A percentile compares a stretch with the other conserved stretches of the same genome.
Conservation (phyloP, 2,888 invertebrate genomes). For the Plutella xylostella region DNA sequence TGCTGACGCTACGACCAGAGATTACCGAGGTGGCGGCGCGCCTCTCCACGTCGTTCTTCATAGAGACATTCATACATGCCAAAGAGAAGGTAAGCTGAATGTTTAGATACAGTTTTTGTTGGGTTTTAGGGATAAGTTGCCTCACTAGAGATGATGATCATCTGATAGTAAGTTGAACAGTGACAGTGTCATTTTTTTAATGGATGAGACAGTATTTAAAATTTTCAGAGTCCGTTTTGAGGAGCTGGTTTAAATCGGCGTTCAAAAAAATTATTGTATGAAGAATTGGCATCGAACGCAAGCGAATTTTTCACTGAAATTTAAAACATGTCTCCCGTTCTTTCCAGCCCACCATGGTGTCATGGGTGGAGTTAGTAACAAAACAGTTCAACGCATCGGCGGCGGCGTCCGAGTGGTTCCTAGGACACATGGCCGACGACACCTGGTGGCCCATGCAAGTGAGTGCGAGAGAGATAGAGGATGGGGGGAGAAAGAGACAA, state of each 20-base stretch:
- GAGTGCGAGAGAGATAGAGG: no score
- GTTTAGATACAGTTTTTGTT: no score
- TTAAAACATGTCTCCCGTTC: no score
- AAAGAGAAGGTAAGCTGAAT: slow-evolving; percentile 83
- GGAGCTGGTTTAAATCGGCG: no score
- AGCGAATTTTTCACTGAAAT: no score
- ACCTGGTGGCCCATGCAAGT: slow-evolving; percentile 96
- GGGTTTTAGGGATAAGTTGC: no score
- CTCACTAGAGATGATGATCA: neutral
- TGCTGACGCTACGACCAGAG: slow-evolving; percentile 81
- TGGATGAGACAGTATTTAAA: no score
- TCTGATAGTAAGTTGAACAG: neutral
- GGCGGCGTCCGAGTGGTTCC: slow-evolving; percentile 91
- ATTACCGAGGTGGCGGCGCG: slow-evolving; percentile 88
- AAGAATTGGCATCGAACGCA: no score
- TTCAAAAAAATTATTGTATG: no score
- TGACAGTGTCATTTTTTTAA: neutral
- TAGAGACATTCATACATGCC: slow-evolving; percentile 96
- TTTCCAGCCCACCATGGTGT: slow-evolving; percentile 91
- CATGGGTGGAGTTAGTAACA: slow-evolving; percentile 95
- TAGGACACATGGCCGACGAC: slow-evolving; percentile 92
- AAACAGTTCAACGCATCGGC: slow-evolving; percentile 95
- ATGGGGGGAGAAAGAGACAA: no score
- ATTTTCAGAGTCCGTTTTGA: no score
- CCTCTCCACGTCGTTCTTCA: slow-evolving; percentile 92